Evolutionary conservation across 2,797 vertebrate genomes (phyloP), one percentile per base, ranked within the genome.

Genomic region (Vireo griseus): DNA sequence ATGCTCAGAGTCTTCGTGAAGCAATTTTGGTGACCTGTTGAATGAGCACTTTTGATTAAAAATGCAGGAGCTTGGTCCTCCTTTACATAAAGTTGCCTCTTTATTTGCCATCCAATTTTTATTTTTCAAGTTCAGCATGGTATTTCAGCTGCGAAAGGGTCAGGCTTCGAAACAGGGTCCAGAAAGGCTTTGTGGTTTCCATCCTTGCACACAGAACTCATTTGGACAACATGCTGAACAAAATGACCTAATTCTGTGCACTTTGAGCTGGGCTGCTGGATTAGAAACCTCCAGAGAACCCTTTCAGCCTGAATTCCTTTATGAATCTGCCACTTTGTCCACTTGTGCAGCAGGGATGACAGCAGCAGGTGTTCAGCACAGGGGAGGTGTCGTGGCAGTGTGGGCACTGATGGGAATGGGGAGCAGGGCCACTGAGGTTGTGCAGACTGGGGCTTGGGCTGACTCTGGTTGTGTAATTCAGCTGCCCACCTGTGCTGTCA

Each of bases 321-420:
- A 26, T 48, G 25, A 35, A 51, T 39, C 13, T 75, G 29, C 68
- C 24, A 4, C 45, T 74, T 39, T 26, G 7, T 21, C 2, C 47
- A 2, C 9, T 28, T 44, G 44, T 44, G 22, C 31, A 39, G 65
- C 48, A 13, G 72, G 31, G 44, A 16, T 16, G 20, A 21, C 6
- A 5, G 24, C 12, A 54, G 10, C 29, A 2, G 10, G 4, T 35
- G 2, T 39, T 59, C 76, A 62, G 65, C 15, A 4, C 16, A 33
- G 29, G 50, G 35, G 14, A 31, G 5, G 18, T 6, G 48, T n/a
- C 0, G 1, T 20, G 47, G 29, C 28, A 45, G 42, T 3, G 10
- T 1, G 4, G 48, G 1, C 5, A 8, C 51, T 37, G 59, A 11
- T 69, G 44, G 50, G n/a, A 58, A 26, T 0, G 0, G 22, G 19